Base-by-base conservation (phyloP, 35 echinoderm and acorn worm species). In the Anneissia japonica region DNA sequence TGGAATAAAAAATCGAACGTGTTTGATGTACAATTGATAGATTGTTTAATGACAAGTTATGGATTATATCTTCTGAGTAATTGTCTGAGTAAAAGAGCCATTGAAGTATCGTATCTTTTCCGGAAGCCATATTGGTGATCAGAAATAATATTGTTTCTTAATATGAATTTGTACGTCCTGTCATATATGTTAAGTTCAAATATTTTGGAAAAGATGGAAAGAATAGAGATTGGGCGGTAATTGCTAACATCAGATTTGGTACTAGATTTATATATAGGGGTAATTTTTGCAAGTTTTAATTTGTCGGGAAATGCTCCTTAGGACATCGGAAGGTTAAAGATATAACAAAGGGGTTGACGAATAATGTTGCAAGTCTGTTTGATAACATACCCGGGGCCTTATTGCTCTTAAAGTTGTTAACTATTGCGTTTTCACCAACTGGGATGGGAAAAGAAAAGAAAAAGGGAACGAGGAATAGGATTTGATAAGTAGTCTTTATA, bases 241-340 rank as follows among this genome's bases (percentile, higher is more conserved):
- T 87, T 87, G 16, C 5, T 39, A 31, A 55, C 40, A 29, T 32
- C 6, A 23, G 38, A n/a, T 40, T 26, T 10, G 33, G 43, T 46
- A 9, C 26, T 39, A 30, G 37, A 31, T 41, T 87, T 87, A 39
- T 38, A 51, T 32, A 87, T 79, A 87, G 85, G 85, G 9, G 38
- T 80, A 30, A 79, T 16, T 79, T 79, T 87, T 30, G 86, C 86
- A 39, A 38, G 4, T 77, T 87, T 87, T 4, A 79, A 26, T 0
- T 13, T 32, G 21, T 46, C 74, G 3, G 85, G 85, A 38, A 87
- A 17, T 46, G 55, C 41, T n/a, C 85, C 85, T 3, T 23, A 41
- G 31, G 85, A 21, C 9, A 87, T 31, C 30, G 40, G 80, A 9
- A 87, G 23, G 56, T 87, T 79, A 51, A 87, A 79, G 38, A 87